Conservation (phyloP, 2,113 vertebrate genomes). For the Gallinago paraguaiae region DNA sequence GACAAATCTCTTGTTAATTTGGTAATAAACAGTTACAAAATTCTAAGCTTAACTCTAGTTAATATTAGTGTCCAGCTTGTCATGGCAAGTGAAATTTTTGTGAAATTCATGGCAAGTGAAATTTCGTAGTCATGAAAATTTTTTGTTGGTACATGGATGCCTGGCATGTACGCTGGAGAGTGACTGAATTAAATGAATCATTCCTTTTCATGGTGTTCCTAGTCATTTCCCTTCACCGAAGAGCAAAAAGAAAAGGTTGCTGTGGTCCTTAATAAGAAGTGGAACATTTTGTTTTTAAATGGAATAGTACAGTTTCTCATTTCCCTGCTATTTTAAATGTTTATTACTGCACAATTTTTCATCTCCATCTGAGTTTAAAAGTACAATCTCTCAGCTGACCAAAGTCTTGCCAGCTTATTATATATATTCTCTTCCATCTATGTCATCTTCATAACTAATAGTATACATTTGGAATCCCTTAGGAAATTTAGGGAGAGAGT, state of each 20-base stretch:
- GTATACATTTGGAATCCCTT: not conserved
- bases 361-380: conserved; percentile 10
- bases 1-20: not conserved
- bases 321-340: not conserved
- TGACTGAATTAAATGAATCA: not conserved
- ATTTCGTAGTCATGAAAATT: not conserved
- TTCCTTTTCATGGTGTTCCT: not conserved
- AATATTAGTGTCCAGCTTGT: not conserved
- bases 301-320: not conserved
- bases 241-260: not conserved
- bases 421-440: conserved; percentile 1
- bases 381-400: not conserved
- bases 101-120: not conserved
- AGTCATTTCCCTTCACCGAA: not conserved
- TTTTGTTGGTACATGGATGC: not conserved
- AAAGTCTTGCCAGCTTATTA: not conserved
- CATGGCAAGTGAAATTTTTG: not conserved
- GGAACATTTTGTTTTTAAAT: not conserved
- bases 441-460: conserved; percentile 10
- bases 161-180: not conserved
- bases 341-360: conserved; percentile 3
- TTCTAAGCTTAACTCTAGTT: not conserved
- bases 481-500: not conserved
- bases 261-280: not conserved
- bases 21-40: not conserved